Evolutionary conservation across 2,888 invertebrate genomes (phyloP).

Genomic region (Gibbula magus): DNA sequence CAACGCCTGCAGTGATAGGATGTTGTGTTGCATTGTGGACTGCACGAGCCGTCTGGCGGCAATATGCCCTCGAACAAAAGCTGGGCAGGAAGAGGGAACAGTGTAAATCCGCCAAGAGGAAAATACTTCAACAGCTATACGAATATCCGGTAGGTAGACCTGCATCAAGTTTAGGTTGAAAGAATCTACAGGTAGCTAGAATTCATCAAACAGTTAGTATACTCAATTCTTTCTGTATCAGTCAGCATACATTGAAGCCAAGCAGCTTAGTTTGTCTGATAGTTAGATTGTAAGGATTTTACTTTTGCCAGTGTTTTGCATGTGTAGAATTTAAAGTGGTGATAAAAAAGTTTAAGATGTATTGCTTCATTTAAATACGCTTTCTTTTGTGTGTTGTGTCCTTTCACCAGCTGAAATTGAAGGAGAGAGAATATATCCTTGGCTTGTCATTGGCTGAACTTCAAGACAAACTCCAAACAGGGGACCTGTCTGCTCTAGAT

Average conservation of each 20-base stretch:
- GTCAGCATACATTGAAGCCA: no score
- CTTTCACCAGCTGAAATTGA: slow-evolving; percentile 28
- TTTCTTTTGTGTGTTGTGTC: neutral
- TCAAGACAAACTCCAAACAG: slow-evolving; percentile 34
- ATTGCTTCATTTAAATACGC: no score
- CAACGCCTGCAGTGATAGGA: neutral
- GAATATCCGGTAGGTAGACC: neutral
- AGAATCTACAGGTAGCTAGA: no score
- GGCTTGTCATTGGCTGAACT: slow-evolving; percentile 24
- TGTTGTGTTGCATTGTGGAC: neutral
- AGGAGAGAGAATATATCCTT: slow-evolving; percentile 26
- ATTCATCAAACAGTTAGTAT: no score
- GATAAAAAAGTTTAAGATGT: no score
- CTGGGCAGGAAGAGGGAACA: slow-evolving; percentile 29
- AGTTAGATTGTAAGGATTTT: no score
- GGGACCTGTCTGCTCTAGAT: slow-evolving; percentile 35
- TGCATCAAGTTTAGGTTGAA: no score
- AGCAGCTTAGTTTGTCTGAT: no score
- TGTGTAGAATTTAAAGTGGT: no score
- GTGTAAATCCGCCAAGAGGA: slow-evolving; percentile 22
- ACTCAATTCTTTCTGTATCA: no score
- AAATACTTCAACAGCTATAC: slow-evolving; percentile 32
- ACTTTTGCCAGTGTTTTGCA: no score
- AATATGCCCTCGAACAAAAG: slow-evolving; percentile 15
- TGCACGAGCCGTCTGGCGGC: neutral